Percentiles rank a stretch among this genome's conserved stretches.
phyloP scores from a whole-genome alignment of 2,888 invertebrate species.

The Hoplodrina blanda region DNA sequence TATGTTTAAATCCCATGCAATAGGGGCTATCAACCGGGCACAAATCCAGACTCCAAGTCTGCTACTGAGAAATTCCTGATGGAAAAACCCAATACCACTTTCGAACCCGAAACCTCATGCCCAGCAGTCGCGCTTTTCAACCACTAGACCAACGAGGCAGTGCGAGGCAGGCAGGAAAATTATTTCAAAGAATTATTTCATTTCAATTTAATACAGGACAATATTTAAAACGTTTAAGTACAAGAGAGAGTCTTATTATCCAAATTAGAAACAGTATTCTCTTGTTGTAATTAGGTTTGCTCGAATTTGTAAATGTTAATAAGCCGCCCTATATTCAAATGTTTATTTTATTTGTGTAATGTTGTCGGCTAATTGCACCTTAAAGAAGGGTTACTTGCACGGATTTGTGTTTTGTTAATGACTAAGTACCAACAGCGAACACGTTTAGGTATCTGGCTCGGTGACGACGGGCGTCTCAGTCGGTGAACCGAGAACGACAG shows the following conservation, averaged over 20 bases:
- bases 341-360: constrained; percentile 14
- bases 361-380: background rate
- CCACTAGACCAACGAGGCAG: no score
- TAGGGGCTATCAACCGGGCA: no score
- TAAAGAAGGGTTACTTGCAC: background rate
- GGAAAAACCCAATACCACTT: no score
- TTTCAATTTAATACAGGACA: constrained; percentile 32
- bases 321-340: constrained; percentile 24
- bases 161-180: background rate
- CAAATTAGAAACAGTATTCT: constrained; percentile 43
- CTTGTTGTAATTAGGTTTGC: constrained; percentile 46
- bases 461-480: background rate
- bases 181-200: constrained; percentile 16
- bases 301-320: constrained; percentile 41
- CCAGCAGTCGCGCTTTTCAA: no score
- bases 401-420: background rate
- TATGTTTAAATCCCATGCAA: no score
- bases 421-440: background rate
- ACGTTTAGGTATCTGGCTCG: background rate
- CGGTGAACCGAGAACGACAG: background rate
- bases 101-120: no score
- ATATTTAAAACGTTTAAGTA: constrained; percentile 51
- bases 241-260: constrained; percentile 32
- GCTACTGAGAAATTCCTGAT: no score
- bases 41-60: no score